phyloP scores from a whole-genome alignment of 92 coral and sea anemone species.

The Metridium senile region DNA sequence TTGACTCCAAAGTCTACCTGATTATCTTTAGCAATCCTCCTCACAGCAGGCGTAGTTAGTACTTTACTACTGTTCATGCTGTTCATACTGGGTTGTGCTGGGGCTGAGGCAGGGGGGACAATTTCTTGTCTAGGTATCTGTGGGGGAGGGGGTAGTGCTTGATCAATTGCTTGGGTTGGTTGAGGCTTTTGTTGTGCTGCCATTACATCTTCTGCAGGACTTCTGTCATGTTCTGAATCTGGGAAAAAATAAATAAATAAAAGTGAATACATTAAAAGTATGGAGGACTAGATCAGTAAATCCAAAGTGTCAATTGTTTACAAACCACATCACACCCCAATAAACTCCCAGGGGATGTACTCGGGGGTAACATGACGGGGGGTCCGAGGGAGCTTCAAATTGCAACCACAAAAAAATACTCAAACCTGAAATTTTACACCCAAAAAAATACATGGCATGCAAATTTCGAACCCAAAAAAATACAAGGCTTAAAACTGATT shows the following conservation, averaged over 20 bases:
- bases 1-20: slow-evolving; percentile 39
- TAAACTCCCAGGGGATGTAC: too few relatives aligned
- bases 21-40: slow-evolving; percentile 88
- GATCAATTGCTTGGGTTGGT: slow-evolving; percentile 74
- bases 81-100: slow-evolving; percentile 5
- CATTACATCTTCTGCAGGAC: slow-evolving; percentile 94
- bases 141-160: slow-evolving; percentile 76
- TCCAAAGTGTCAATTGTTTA: too few relatives aligned
- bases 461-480: too few relatives aligned
- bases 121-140: slow-evolving; percentile 46
- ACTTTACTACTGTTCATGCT: slow-evolving; percentile 58
- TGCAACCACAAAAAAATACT: too few relatives aligned
- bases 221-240: slow-evolving; percentile 55
- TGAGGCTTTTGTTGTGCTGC: slow-evolving; percentile 84
- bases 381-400: too few relatives aligned
- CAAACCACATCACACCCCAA: too few relatives aligned
- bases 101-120: slow-evolving; percentile 16
- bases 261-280: too few relatives aligned
- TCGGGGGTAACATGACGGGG: too few relatives aligned
- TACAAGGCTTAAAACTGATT: too few relatives aligned
- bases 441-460: too few relatives aligned
- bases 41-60: slow-evolving; percentile 93
- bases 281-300: too few relatives aligned
- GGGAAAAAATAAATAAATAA: background rate
- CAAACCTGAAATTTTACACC: too few relatives aligned